A percentile compares a stretch with the other conserved stretches of the same genome.
phyloP scores from a whole-genome alignment of 2,113 vertebrate species.

The Engraulis encrasicolus region DNA sequence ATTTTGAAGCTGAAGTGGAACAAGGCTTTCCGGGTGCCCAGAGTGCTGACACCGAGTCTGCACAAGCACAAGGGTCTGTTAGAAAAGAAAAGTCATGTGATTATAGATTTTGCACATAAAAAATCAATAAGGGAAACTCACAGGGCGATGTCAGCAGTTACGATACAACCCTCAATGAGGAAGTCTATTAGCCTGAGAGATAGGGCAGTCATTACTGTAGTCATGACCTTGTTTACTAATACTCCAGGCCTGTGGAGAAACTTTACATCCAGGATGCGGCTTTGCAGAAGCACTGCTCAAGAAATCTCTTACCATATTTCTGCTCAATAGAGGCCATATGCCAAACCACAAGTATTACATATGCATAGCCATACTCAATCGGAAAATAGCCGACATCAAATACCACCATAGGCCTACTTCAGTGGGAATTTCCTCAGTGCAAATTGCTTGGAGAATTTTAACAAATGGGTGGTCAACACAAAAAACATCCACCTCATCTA shows the following conservation, averaged over 20 bases:
- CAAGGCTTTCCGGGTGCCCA: neutral
- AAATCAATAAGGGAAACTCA: conserved; percentile 51
- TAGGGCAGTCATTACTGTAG: neutral
- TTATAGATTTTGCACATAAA: conserved; percentile 60
- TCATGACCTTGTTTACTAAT: neutral
- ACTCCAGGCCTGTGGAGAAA: neutral
- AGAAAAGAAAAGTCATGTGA: conserved; percentile 52
- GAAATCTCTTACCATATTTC: neutral
- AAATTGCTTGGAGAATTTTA: neutral
- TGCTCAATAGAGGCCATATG: neutral
- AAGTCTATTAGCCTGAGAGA: conserved; percentile 14
- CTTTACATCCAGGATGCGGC: neutral
- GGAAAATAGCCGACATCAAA: neutral
- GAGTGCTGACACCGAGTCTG: neutral
- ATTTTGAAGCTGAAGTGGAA: neutral
- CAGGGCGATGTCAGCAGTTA: neutral
- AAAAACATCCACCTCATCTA: neutral
- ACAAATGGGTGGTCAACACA: neutral
- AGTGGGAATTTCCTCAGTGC: neutral
- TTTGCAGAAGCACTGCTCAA: neutral
- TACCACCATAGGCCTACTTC: neutral
- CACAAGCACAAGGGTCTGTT: neutral
- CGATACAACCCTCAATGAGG: neutral
- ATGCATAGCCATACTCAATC: neutral
- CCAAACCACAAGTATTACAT: neutral